Conservation (phyloP, 1,140 invertebrate species). For the Drosophila nigromelanica region DNA sequence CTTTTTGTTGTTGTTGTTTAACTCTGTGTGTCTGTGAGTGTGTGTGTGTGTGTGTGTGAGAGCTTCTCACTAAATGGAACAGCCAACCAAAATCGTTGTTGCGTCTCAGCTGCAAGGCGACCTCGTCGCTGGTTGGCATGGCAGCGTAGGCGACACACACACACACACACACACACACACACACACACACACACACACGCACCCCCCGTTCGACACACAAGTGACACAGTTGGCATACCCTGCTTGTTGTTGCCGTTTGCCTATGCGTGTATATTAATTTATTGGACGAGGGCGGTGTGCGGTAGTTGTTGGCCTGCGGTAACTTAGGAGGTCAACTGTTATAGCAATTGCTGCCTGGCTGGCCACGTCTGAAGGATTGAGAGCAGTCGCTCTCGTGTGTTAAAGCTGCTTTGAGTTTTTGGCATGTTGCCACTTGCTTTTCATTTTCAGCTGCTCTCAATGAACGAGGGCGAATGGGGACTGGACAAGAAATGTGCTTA, state of each 20-base stretch:
- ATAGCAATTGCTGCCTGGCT: constrained; percentile 7
- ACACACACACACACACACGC: constrained; percentile 40
- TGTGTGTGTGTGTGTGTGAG: constrained; percentile 35
- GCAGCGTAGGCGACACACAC: constrained; percentile 57
- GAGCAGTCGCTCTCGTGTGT: constrained; percentile 32
- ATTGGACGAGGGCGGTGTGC: not conserved
- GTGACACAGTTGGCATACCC: constrained; percentile 68
- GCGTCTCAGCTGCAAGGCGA: constrained; percentile 55
- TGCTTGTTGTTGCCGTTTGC: constrained; percentile 26
- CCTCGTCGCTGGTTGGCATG: constrained; percentile 78
- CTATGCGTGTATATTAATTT: constrained; percentile 18
- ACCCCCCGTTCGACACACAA: constrained; percentile 32
- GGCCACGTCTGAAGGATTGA: constrained; percentile 1
- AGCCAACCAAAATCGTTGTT: constrained; percentile 82
- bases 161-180: constrained; percentile 24
- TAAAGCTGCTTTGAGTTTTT: constrained; percentile 52
- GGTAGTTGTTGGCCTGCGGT: not conserved
- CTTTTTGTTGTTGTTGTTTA: constrained; percentile 27
- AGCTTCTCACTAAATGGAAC: constrained; percentile 57
- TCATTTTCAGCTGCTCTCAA: constrained; percentile 58
- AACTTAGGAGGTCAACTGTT: constrained; percentile 43
- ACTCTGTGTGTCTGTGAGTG: constrained; percentile 14
- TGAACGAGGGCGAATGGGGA: not conserved
- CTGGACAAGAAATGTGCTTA: constrained; percentile 41
- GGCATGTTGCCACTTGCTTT: constrained; percentile 71